phyloP scores from a whole-genome alignment of 2,113 vertebrate genomes.

The Nycticorax nycticorax region DNA sequence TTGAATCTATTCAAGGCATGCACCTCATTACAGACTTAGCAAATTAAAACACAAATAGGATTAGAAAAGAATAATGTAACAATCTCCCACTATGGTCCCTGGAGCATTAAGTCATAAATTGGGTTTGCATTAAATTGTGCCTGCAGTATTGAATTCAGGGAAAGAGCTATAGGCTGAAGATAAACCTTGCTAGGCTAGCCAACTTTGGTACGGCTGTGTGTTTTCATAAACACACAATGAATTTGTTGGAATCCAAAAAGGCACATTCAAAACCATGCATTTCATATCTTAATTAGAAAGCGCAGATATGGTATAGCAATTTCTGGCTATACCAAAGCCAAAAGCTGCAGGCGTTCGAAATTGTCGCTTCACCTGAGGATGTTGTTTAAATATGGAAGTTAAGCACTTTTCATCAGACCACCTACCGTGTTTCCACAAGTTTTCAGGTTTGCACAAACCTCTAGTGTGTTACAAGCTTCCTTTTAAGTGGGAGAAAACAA shows the following conservation, averaged over 20 bases:
- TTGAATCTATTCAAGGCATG: constrained; percentile 88
- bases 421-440: neutral
- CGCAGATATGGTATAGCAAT: neutral
- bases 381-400: neutral
- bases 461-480: neutral
- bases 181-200: constrained; percentile 76
- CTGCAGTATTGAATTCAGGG: constrained; percentile 82
- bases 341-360: neutral
- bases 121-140: constrained; percentile 89
- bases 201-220: constrained; percentile 66
- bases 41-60: constrained; percentile 92
- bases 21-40: constrained; percentile 89
- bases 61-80: constrained; percentile 92
- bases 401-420: neutral
- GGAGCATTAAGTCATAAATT: constrained; percentile 91
- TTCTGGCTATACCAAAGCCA: neutral
- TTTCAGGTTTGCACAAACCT: constrained; percentile 7
- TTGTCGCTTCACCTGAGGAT: neutral
- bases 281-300: constrained; percentile 70
- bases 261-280: constrained; percentile 14
- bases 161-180: constrained; percentile 81
- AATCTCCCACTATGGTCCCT: constrained; percentile 84
- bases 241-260: constrained; percentile 62
- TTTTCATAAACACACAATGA: constrained; percentile 61
- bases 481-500: neutral